Conservation (phyloP, 2,113 vertebrate species). For the Panthera tigris region DNA sequence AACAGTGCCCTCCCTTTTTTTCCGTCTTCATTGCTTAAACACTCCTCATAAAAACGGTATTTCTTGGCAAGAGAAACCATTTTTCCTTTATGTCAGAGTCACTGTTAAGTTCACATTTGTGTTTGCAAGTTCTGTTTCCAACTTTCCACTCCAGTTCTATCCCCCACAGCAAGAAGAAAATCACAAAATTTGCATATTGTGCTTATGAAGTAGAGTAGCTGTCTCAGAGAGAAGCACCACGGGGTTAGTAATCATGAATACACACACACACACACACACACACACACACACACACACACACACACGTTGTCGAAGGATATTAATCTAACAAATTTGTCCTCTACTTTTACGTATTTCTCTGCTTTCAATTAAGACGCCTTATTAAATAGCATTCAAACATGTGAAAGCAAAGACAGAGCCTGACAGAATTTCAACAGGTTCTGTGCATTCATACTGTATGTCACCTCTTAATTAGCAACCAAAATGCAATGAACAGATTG, state of each 20-base stretch:
- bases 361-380: conserved; percentile 80
- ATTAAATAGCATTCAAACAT: conserved; percentile 84
- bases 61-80: conserved; percentile 72
- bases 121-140: conserved; percentile 79
- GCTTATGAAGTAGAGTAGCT: conserved; percentile 64
- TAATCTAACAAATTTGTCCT: conserved; percentile 74
- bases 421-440: conserved; percentile 87
- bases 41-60: conserved; percentile 75
- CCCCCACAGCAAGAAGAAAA: conserved; percentile 69
- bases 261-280: not conserved
- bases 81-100: conserved; percentile 75
- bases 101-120: conserved; percentile 76
- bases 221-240: conserved; percentile 70
- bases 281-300: not conserved
- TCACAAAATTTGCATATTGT: conserved; percentile 75
- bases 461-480: conserved; percentile 86
- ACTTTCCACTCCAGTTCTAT: conserved; percentile 70
- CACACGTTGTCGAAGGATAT: conserved; percentile 30
- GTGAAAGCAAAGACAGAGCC: conserved; percentile 82
- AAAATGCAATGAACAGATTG: conserved; percentile 84
- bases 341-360: conserved; percentile 68
- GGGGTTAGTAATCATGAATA: conserved; percentile 68
- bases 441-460: conserved; percentile 81
- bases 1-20: conserved; percentile 64
- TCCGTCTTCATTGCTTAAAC: conserved; percentile 73